Evolutionary conservation across 1,140 invertebrate genomes (phyloP).

Genomic region (Drosophila novamexicana): DNA sequence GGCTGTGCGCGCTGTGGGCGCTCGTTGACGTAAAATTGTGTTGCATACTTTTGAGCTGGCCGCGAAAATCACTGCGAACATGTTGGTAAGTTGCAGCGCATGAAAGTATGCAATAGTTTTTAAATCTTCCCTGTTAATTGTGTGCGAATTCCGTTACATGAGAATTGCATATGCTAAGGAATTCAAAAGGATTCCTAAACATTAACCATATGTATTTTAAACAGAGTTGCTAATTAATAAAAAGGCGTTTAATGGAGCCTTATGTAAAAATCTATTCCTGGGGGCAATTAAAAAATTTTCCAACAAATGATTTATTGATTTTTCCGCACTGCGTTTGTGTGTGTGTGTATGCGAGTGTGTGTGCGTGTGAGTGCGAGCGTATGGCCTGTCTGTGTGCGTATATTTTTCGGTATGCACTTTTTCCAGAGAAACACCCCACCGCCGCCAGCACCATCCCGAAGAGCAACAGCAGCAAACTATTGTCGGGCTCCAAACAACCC

Average conservation of each 20-base stretch:
- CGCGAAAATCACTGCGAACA: conserved; percentile 61
- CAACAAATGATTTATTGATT: conserved; percentile 80
- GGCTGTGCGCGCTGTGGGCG: conserved; percentile 22
- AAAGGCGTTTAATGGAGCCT: neutral
- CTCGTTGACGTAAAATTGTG: conserved; percentile 38
- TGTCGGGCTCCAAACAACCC: conserved; percentile 59
- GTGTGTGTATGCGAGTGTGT: conserved; percentile 17
- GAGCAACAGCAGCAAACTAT: conserved; percentile 32
- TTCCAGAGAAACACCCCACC: conserved; percentile 77
- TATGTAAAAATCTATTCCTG: neutral
- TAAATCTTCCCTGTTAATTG: neutral
- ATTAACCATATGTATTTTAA: too few relatives aligned
- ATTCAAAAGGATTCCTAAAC: neutral
- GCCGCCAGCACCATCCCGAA: conserved; percentile 8
- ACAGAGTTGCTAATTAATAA: too few relatives aligned
- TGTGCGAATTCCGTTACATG: neutral
- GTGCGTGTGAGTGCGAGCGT: conserved; percentile 41
- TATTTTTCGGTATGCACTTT: conserved; percentile 81
- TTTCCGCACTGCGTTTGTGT: conserved; percentile 70
- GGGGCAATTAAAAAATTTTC: conserved; percentile 64
- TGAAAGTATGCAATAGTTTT: conserved; percentile 37
- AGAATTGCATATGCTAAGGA: neutral
- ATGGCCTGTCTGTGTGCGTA: conserved; percentile 60
- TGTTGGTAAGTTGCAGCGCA: conserved; percentile 64
- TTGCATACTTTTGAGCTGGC: conserved; percentile 71